phyloP scores from a whole-genome alignment of 2,797 vertebrate genomes.

The Syncerus caffer region DNA sequence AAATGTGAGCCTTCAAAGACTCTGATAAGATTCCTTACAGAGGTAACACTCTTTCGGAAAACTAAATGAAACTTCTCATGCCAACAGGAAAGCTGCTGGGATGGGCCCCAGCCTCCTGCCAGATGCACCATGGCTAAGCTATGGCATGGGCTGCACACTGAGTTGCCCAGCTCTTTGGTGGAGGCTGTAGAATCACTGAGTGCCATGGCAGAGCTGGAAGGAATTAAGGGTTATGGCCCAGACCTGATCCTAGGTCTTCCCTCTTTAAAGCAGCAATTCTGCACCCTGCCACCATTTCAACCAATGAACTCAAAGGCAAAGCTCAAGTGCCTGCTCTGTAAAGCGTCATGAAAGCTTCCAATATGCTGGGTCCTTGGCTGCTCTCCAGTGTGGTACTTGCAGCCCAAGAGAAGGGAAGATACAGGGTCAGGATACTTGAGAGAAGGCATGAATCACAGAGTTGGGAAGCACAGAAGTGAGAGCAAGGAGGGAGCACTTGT shows the following conservation, averaged over 20 bases:
- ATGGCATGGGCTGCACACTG: fast-evolving
- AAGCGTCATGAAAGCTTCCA: fast-evolving
- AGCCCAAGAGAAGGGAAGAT: background rate
- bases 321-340: background rate
- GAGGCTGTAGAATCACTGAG: background rate
- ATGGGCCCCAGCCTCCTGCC: background rate
- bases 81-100: background rate
- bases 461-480: background rate
- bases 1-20: background rate
- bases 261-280: background rate
- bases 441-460: background rate
- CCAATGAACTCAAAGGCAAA: background rate
- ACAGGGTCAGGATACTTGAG: background rate
- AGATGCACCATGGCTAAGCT: background rate
- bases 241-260: background rate
- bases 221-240: background rate
- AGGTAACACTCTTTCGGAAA: background rate
- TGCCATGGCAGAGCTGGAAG: background rate
- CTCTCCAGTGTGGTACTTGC: background rate
- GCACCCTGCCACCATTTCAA: background rate
- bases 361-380: background rate
- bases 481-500: no score
- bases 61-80: background rate
- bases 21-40: background rate
- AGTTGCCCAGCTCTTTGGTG: background rate